These are phyloP conservation scores for Tyrophagus putrescentiae DNA, from an alignment of 1,140 invertebrate species.

Conservation along the genomic window DNA sequence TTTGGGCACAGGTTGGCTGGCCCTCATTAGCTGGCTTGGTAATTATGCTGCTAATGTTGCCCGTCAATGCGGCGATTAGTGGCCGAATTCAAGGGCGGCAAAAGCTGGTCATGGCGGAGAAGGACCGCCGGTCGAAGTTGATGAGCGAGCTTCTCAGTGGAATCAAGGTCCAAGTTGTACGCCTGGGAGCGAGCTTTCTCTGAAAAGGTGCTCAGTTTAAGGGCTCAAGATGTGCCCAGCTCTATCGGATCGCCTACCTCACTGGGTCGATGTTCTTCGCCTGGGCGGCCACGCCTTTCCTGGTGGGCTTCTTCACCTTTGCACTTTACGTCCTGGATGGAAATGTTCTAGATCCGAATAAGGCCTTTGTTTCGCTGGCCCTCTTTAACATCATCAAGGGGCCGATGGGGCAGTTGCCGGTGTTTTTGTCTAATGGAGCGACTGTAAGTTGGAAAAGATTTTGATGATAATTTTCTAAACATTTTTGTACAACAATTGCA, in stretches of 20 bases:
- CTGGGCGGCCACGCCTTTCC: conserved; percentile 30
- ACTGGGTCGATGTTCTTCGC: conserved; percentile 23
- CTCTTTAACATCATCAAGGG: conserved; percentile 55
- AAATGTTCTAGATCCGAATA: conserved; percentile 43
- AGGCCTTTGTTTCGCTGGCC: conserved; percentile 45
- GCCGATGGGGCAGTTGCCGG: conserved; percentile 39
- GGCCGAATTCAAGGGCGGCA: conserved; percentile 34
- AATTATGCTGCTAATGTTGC: conserved; percentile 32
- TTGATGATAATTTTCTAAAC: too few species aligned
- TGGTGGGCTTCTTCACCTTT: conserved; percentile 32
- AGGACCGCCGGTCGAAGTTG: conserved; percentile 55
- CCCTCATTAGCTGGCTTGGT: conserved; percentile 35
- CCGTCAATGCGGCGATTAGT: conserved; percentile 34
- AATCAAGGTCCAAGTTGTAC: conserved; percentile 60
- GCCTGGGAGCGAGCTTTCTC: conserved; percentile 43
- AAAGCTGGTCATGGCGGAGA: conserved; percentile 40
- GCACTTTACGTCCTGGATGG: conserved; percentile 36
- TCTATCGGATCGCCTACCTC: conserved; percentile 24
- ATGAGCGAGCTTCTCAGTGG: conserved; percentile 63
- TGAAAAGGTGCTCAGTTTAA: conserved; percentile 21
- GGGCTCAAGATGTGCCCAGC: conserved; percentile 23
- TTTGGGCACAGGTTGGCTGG: conserved; percentile 34
- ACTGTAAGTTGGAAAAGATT: background rate
- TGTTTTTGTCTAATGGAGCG: conserved; percentile 32
- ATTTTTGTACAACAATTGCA: too few species aligned